phyloP scores from a whole-genome alignment of 2,113 vertebrate genomes.

The Orycteropus afer region DNA sequence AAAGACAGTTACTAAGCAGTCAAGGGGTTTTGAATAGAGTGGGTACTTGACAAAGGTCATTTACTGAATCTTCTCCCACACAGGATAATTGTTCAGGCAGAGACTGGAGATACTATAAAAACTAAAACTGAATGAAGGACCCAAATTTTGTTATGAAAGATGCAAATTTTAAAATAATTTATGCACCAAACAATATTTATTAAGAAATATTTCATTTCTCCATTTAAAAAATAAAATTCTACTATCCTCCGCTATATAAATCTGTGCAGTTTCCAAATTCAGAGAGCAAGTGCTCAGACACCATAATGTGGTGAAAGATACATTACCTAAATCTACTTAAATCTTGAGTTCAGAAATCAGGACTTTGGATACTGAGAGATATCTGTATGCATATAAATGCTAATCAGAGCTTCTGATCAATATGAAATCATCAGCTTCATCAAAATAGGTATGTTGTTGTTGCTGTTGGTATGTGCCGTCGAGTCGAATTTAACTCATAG shows the following conservation, averaged over 20 bases:
- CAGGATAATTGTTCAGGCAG: background rate
- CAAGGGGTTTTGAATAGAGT: background rate
- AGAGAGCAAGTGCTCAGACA: background rate
- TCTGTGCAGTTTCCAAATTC: background rate
- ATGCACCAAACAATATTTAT: background rate
- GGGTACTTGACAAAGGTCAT: background rate
- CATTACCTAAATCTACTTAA: background rate
- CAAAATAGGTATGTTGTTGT: too few species aligned
- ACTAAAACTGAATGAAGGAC: background rate
- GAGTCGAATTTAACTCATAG: too few species aligned
- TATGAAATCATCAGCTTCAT: slow-evolving; percentile 32
- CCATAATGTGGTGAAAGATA: background rate
- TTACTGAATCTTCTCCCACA: background rate
- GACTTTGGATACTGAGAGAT: background rate
- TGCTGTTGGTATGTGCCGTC: too few species aligned
- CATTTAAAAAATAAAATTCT: slow-evolving; percentile 16
- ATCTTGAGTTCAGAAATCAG: background rate
- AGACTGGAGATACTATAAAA: background rate
- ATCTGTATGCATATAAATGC: background rate
- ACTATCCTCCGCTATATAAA: background rate
- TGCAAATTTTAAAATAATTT: background rate
- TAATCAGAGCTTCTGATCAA: slow-evolving; percentile 8
- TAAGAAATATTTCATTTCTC: slow-evolving; percentile 18
- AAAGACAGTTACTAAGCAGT: background rate
- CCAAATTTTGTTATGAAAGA: background rate